These are phyloP conservation scores for Petrophora chlorosata DNA, from an alignment of 2,888 invertebrate genomes.

Conservation along the genomic window DNA sequence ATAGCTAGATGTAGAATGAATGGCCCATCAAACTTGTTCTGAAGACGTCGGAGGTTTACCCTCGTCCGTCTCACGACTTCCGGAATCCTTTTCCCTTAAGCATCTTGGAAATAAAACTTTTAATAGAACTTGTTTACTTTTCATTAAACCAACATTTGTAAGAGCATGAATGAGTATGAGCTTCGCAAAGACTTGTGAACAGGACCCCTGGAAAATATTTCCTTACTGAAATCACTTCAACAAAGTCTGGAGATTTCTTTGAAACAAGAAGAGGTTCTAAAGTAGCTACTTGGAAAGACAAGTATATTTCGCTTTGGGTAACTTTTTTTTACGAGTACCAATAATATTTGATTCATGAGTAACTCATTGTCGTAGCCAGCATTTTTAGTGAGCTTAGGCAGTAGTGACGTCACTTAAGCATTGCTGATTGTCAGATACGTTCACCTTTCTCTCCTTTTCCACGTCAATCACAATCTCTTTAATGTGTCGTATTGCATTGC, in stretches of 20 bases:
- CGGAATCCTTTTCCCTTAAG: constrained; percentile 2
- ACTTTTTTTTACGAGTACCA: no score
- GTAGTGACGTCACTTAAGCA: no score
- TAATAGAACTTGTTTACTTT: constrained; percentile 10
- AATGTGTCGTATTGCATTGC: no score
- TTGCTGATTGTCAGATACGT: no score
- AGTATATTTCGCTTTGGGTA: no score
- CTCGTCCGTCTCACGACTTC: constrained; percentile 14
- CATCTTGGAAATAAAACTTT: constrained; percentile 11
- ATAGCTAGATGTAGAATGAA: constrained; percentile 5
- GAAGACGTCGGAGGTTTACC: constrained; percentile 9
- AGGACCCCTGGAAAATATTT: not conserved
- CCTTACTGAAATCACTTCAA: not conserved
- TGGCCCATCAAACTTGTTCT: constrained; percentile 9
- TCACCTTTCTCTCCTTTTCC: no score
- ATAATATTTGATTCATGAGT: no score
- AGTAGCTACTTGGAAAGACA: no score
- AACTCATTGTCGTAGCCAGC: no score
- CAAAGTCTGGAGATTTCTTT: not conserved
- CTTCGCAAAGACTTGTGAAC: not conserved
- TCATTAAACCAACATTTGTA: constrained; percentile 2
- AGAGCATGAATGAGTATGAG: not conserved
- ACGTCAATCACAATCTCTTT: no score
- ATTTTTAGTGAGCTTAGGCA: no score
- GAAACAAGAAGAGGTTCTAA: not conserved